Percentiles rank a stretch among this genome's conserved stretches.
These are phyloP conservation scores for Frankliniella fusca DNA, from an alignment of 2,888 invertebrate species.

Conservation along the genomic window DNA sequence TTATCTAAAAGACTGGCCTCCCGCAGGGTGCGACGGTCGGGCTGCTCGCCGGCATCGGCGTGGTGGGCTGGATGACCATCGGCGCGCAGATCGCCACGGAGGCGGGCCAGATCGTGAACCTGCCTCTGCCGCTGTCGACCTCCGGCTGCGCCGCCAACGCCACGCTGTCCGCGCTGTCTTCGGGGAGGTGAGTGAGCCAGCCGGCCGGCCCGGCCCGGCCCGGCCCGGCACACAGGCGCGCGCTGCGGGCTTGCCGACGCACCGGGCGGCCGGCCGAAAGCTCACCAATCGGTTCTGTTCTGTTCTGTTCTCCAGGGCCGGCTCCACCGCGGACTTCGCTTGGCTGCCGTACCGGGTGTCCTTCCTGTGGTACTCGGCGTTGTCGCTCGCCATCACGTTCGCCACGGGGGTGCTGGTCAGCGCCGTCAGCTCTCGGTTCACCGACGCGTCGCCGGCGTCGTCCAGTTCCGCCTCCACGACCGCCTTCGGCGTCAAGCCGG, in stretches of 20 bases:
- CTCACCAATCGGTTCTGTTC: neutral
- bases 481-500: neutral
- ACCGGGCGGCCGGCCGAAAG: neutral
- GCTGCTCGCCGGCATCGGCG: constrained; percentile 41
- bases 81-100: constrained; percentile 42
- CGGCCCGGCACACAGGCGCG: neutral
- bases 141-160: constrained; percentile 35
- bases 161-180: neutral
- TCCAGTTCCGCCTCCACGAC: neutral
- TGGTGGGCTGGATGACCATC: constrained; percentile 43
- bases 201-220: neutral
- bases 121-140: constrained; percentile 37
- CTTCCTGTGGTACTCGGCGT: constrained; percentile 45
- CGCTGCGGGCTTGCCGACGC: neutral
- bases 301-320: constrained; percentile 26
- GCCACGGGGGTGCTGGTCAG: constrained; percentile 42
- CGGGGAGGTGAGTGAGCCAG: neutral
- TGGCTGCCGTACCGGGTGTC: constrained; percentile 43
- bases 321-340: constrained; percentile 36
- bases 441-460: neutral
- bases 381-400: constrained; percentile 42
- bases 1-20: neutral
- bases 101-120: constrained; percentile 39
- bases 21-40: constrained; percentile 44
- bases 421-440: neutral